These are phyloP conservation scores for Automeris io DNA, from an alignment of 2,888 invertebrate species.

Conservation along the genomic window DNA sequence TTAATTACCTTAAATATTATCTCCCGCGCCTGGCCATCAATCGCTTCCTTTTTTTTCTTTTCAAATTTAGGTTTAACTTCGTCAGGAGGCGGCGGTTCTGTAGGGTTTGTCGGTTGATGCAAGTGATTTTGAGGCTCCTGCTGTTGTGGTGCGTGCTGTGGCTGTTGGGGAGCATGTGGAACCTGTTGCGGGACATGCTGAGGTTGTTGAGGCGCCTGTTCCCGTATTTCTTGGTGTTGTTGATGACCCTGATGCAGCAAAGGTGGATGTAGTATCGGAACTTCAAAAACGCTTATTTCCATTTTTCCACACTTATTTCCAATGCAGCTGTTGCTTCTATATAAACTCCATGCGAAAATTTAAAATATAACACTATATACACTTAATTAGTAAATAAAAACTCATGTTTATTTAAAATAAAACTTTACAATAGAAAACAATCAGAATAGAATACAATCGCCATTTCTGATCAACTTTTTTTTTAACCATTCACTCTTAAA, in stretches of 20 bases:
- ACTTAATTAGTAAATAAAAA: neutral
- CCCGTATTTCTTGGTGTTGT: conserved; percentile 18
- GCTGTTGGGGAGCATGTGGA: conserved; percentile 17
- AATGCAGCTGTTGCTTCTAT: neutral
- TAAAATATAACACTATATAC: conserved; percentile 1
- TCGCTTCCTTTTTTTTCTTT: conserved; percentile 67
- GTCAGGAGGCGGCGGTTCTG: conserved; percentile 23
- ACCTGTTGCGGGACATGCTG: conserved; percentile 10
- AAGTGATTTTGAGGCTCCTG: conserved; percentile 25
- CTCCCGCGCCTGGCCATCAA: conserved; percentile 65
- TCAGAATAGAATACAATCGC: conserved; percentile 15
- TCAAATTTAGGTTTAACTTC: conserved; percentile 43
- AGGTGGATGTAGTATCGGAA: conserved; percentile 21
- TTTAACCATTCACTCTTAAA: neutral
- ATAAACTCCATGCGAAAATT: neutral
- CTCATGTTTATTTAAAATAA: conserved; percentile 19
- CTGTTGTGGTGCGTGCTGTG: conserved; percentile 18
- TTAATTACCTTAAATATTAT: conserved; percentile 67
- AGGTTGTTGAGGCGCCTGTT: no score
- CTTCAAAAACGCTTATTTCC: conserved; percentile 42
- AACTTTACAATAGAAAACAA: conserved; percentile 16
- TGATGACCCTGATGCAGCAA: conserved; percentile 19
- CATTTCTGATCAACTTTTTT: conserved; percentile 14
- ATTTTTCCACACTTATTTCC: conserved; percentile 17
- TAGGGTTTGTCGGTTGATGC: conserved; percentile 18